Percentiles rank a stretch among this genome's conserved stretches.
phyloP scores from a whole-genome alignment of 2,797 vertebrate species.

The Xenentodon cancila region DNA sequence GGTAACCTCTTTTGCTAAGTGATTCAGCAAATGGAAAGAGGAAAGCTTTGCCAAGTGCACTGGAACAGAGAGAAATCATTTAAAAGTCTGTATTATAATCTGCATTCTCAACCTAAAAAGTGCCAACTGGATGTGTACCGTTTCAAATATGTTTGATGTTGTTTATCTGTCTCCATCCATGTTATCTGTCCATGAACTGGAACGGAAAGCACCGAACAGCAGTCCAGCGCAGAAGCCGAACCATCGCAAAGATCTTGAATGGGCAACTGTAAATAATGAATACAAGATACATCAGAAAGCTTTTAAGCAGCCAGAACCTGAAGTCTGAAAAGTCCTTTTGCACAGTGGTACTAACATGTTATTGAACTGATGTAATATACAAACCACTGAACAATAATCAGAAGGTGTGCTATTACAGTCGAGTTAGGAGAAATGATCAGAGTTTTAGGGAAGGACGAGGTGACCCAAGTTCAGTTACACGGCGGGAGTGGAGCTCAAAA shows the following conservation, averaged over 20 bases:
- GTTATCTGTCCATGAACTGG: conserved; percentile 47
- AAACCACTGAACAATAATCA: conserved; percentile 51
- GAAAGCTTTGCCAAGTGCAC: conserved; percentile 60
- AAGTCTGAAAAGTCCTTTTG: conserved; percentile 62
- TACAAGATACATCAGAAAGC: conserved; percentile 76
- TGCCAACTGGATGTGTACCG: conserved; percentile 35
- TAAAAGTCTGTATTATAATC: conserved; percentile 51
- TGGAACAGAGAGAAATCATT: conserved; percentile 43
- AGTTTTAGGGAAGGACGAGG: conserved; percentile 32
- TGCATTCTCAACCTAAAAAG: conserved; percentile 37
- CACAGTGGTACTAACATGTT: conserved; percentile 47
- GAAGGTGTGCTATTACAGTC: conserved; percentile 33
- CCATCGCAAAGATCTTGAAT: conserved; percentile 30
- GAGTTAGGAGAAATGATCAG: conserved; percentile 29
- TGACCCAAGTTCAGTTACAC: conserved; percentile 30
- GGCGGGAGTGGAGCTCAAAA: neutral
- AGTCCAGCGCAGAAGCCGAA: conserved; percentile 15
- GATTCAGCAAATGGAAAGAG: conserved; percentile 64
- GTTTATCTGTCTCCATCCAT: conserved; percentile 36
- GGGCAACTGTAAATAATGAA: conserved; percentile 73
- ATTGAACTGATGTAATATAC: conserved; percentile 55
- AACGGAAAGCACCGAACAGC: conserved; percentile 20
- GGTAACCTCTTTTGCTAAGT: conserved; percentile 50
- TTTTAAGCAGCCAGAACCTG: conserved; percentile 73
- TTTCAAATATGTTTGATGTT: conserved; percentile 28